A percentile compares a stretch with the other conserved stretches of the same genome.
phyloP scores from a whole-genome alignment of 2,888 invertebrate genomes.

The Steinernema scapterisci region DNA sequence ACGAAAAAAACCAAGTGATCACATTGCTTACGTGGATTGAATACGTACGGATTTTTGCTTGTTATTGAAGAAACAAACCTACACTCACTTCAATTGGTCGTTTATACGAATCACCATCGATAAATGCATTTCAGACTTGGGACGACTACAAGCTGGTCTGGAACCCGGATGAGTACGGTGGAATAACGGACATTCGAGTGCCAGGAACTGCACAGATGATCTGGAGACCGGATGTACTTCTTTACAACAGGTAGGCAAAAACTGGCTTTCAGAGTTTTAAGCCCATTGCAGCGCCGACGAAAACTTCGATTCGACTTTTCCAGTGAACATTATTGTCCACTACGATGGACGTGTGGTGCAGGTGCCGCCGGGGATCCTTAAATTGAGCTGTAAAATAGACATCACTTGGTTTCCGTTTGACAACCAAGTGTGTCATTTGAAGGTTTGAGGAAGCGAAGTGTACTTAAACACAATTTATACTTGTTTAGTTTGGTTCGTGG shows the following conservation, averaged over 20 bases:
- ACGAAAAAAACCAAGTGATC: constrained; percentile 61
- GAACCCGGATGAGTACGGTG: constrained; percentile 57
- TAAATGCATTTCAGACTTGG: constrained; percentile 45
- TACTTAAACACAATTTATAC: constrained; percentile 38
- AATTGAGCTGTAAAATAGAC: constrained; percentile 83
- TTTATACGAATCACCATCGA: too few species aligned
- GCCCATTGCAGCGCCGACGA: constrained; percentile 47
- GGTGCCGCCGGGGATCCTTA: constrained; percentile 85
- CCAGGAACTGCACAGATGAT: constrained; percentile 55
- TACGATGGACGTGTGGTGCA: constrained; percentile 92
- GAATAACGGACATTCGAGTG: constrained; percentile 55
- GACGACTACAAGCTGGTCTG: constrained; percentile 59
- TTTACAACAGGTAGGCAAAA: constrained; percentile 51
- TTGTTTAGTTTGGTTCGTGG: constrained; percentile 90
- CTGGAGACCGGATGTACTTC: constrained; percentile 56
- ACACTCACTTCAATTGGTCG: too few species aligned
- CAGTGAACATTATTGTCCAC: constrained; percentile 75
- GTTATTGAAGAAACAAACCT: too few species aligned
- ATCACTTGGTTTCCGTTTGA: constrained; percentile 78
- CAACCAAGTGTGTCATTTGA: constrained; percentile 71
- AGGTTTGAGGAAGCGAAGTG: constrained; percentile 83
- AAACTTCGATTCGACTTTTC: constrained; percentile 60
- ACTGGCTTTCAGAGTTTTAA: background rate
- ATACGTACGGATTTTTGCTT: too few species aligned
- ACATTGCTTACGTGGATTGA: constrained; percentile 59